Conservation (phyloP, 1,140 invertebrate genomes). For the Caerostris darwini region DNA sequence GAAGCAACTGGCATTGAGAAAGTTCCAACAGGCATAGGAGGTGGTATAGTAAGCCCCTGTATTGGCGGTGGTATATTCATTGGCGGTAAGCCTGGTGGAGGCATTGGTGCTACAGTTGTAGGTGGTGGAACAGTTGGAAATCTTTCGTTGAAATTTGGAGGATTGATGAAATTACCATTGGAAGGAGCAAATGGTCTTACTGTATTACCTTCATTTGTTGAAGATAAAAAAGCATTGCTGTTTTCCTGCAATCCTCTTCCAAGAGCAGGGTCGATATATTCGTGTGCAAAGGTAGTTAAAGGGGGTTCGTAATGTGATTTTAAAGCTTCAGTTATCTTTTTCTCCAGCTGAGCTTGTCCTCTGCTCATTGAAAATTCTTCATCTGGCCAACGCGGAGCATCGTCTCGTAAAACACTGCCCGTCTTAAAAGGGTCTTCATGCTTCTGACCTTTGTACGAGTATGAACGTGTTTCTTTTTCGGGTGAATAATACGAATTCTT, state of each 20-base stretch:
- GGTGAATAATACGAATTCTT: not conserved
- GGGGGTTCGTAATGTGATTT: not conserved
- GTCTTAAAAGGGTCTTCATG: not conserved
- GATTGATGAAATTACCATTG: not conserved
- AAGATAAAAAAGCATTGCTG: not conserved
- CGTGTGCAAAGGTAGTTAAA: not conserved
- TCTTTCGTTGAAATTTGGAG: not conserved
- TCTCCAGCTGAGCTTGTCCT: slow-evolving; percentile 33
- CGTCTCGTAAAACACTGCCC: not conserved
- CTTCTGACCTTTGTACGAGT: not conserved
- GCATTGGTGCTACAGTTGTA: not conserved
- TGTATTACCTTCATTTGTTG: not conserved
- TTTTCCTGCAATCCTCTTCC: not conserved
- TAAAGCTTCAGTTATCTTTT: slow-evolving; percentile 42
- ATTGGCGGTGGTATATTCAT: not conserved
- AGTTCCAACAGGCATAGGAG: not conserved
- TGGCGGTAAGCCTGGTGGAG: not conserved
- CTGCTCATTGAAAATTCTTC: not conserved
- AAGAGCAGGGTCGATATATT: not conserved
- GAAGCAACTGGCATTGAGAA: not conserved
- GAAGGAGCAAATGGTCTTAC: not conserved
- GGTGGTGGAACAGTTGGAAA: not conserved
- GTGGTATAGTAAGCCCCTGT: not conserved
- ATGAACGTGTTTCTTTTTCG: not conserved
- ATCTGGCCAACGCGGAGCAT: not conserved